These are phyloP conservation scores for Tetragnatha versicolor DNA, from an alignment of 1,140 invertebrate genomes.

Conservation along the genomic window DNA sequence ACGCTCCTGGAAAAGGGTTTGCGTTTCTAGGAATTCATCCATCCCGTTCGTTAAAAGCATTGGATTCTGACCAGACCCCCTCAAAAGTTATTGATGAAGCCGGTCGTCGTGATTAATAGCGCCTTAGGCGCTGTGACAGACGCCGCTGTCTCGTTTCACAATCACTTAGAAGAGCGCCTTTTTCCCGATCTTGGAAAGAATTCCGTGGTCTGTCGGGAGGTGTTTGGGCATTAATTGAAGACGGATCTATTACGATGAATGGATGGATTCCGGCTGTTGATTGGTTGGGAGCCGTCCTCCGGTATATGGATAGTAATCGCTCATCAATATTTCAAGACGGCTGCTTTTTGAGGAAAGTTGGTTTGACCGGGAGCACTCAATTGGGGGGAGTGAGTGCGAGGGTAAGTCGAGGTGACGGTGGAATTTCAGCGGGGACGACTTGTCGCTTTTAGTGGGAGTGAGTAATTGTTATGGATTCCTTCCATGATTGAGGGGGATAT, in stretches of 20 bases:
- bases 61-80: constrained; percentile 39
- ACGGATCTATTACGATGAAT: no score
- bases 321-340: background rate
- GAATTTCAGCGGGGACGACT: background rate
- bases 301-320: background rate
- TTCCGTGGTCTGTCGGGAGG: constrained; percentile 29
- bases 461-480: no score
- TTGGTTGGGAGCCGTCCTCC: constrained; percentile 6
- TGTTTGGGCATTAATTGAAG: no score
- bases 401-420: background rate
- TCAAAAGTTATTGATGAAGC: constrained; percentile 52
- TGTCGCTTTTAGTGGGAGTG: no score
- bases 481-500: no score
- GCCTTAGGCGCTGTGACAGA: constrained; percentile 44
- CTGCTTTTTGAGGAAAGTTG: background rate
- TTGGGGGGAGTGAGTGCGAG: background rate
- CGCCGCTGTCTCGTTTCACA: constrained; percentile 47
- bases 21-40: background rate
- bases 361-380: background rate
- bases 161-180: constrained; percentile 46
- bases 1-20: background rate
- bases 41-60: constrained; percentile 43
- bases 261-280: no score
- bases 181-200: background rate
- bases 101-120: constrained; percentile 41